Conservation (phyloP, 2,113 vertebrate species). For the Carollia perspicillata region DNA sequence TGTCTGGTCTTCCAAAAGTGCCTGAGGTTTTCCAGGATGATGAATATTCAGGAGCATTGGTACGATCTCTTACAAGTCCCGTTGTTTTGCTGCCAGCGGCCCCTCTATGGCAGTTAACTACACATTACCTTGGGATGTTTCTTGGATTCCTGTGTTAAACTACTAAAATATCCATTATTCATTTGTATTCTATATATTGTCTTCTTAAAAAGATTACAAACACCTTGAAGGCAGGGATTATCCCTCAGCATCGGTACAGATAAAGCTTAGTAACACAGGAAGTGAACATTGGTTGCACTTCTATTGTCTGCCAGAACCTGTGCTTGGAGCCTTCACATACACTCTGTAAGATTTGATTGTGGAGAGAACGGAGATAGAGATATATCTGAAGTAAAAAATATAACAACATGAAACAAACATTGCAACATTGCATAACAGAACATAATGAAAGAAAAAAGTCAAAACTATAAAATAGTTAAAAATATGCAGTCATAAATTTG, state of each 20-base stretch:
- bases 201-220: not conserved
- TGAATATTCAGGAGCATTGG: not conserved
- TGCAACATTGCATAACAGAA: not conserved
- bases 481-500: not conserved
- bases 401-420: not conserved
- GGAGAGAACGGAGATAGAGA: not conserved
- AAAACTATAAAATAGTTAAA: not conserved
- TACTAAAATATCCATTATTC: not conserved
- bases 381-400: not conserved
- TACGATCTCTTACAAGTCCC: not conserved
- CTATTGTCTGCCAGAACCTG: not conserved
- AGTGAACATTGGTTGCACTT: not conserved
- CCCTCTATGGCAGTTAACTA: not conserved
- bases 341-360: not conserved
- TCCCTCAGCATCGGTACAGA: not conserved
- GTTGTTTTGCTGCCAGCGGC: not conserved
- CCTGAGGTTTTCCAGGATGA: not conserved
- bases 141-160: not conserved
- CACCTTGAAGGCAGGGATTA: not conserved
- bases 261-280: not conserved
- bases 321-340: not conserved
- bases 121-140: not conserved
- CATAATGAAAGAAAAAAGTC: not conserved
- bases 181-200: not conserved
- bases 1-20: not conserved